These are phyloP conservation scores for Agriopis aurantiaria DNA, from an alignment of 2,888 invertebrate species.

Conservation along the genomic window DNA sequence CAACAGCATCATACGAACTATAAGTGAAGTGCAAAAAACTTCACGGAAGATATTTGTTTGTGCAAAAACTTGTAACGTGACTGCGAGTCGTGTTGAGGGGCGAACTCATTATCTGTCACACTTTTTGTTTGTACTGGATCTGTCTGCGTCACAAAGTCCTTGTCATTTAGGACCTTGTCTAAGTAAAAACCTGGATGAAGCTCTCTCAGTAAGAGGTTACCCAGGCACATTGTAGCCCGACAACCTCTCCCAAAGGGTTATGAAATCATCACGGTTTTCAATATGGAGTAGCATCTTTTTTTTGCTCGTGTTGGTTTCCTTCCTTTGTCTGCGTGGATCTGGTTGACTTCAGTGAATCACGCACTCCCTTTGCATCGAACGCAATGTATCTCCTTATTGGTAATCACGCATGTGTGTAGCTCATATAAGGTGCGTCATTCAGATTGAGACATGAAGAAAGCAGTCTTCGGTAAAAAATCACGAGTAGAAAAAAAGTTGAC, in stretches of 20 bases:
- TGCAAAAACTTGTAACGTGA: conserved; percentile 54
- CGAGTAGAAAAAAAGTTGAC: background rate
- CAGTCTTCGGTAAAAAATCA: conserved; percentile 6
- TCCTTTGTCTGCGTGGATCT: conserved; percentile 31
- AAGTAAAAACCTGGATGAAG: background rate
- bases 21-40: conserved; percentile 38
- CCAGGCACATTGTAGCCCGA: background rate
- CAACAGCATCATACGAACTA: conserved; percentile 23
- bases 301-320: conserved; percentile 20
- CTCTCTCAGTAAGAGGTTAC: background rate
- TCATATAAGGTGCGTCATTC: background rate
- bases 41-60: conserved; percentile 40
- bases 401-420: background rate
- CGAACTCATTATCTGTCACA: conserved; percentile 34
- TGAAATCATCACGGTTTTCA: background rate
- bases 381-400: conserved; percentile 22
- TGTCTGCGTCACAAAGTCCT: background rate
- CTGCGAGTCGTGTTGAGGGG: conserved; percentile 47
- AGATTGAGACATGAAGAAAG: background rate
- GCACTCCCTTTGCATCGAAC: conserved; percentile 13
- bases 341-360: conserved; percentile 30
- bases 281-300: conserved; percentile 10
- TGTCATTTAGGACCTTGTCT: background rate
- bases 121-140: conserved; percentile 33
- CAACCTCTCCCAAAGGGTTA: background rate